Base-by-base conservation (phyloP, 2,888 invertebrate species). In the Nemotelus pantherinus region DNA sequence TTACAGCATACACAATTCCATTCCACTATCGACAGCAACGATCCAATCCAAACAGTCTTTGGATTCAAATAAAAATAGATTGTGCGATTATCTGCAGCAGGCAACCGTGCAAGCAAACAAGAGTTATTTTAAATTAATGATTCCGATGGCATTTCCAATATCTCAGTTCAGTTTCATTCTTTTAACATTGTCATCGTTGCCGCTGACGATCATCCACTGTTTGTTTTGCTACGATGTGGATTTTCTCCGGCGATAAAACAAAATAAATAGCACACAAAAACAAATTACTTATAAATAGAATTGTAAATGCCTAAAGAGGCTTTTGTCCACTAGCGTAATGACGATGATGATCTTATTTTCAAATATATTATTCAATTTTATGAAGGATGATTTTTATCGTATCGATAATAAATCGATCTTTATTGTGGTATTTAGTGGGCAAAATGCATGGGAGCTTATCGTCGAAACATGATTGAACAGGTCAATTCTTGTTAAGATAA, bases 61-160 rank as follows among this genome's bases (percentile, higher is more conserved):
- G 58, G 58, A 58, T 58, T 58, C n/a, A 58, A 58, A 25, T 58
- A 58, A 58, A 58, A 58, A n/a, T 58, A 25, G 9, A 58, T n/a
- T 4, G 58, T 58, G 7, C 10, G 25, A 58, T 63, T 3, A 63
- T 63, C 63, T 10, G 43, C 25, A 43, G 63, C 10, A 57, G 10
- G 4, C 10, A 25, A 25, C 25, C 25, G 25, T 25, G 25, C 50
- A 39, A 63, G 63, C 63, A 41, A 65, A 47, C 65, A 50, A 10
- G 50, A 68, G 48, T 68, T 68, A 53, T 68, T 68, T 41, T 41
- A 68, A 68, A 68, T 68, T 68, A 68, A 68, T 53, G 53, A 68
- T 68, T 7, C 41, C 41, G 41, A 5, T 68, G 53, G 44, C 50
- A 53, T 68, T 68, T 68, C 53, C 67, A 67, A 67, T n/a, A 67